phyloP scores from a whole-genome alignment of 1,140 invertebrate genomes.

The Platyscapa corneri region DNA sequence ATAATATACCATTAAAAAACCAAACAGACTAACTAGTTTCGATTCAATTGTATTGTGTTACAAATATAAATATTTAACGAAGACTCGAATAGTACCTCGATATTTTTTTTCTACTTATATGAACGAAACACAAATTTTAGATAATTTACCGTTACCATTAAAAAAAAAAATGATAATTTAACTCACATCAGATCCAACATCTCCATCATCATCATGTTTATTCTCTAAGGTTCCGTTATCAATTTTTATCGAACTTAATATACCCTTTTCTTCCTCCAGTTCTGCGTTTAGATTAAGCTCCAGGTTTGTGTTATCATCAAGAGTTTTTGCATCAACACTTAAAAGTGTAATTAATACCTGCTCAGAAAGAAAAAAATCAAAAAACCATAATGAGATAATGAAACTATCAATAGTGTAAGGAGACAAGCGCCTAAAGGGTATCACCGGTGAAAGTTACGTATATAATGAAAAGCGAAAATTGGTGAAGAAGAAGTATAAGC shows the following conservation, averaged over 20 bases:
- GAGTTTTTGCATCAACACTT: neutral
- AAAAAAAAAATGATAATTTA: neutral
- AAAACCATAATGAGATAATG: neutral
- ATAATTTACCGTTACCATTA: neutral
- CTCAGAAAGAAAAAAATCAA: neutral
- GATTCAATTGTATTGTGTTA: too few species aligned
- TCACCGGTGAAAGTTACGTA: neutral
- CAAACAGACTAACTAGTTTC: neutral
- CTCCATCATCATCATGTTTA: neutral
- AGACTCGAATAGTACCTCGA: neutral
- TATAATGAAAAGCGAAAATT: neutral
- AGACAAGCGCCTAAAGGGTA: neutral
- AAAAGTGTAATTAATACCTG: constrained; percentile 1
- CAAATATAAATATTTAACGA: neutral
- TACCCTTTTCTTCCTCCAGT: constrained; percentile 66
- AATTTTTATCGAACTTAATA: constrained; percentile 22
- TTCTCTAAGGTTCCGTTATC: neutral
- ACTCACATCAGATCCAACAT: neutral
- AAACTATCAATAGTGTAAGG: neutral
- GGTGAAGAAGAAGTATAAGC: neutral
- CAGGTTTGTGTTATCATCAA: neutral
- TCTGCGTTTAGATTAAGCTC: constrained; percentile 61
- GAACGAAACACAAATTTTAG: too few species aligned
- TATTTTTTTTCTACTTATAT: too few species aligned
- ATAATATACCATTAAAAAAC: neutral